Conservation (phyloP, 92 coral and sea anemone genomes). For the Porites divaricata region DNA sequence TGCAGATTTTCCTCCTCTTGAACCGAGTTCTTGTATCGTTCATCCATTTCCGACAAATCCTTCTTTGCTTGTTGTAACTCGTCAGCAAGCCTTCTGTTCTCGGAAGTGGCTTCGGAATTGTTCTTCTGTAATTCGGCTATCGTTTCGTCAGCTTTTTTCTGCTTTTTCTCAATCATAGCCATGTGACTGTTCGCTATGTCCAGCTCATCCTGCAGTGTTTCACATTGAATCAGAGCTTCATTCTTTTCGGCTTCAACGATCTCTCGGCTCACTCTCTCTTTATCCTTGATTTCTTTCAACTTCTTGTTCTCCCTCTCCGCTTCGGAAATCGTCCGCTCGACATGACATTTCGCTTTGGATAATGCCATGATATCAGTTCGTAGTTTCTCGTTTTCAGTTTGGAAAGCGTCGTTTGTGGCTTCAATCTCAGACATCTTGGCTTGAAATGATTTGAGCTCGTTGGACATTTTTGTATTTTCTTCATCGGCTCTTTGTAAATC, state of each 20-base stretch:
- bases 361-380: conserved; percentile 75
- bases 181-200: conserved; percentile 69
- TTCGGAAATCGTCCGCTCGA: conserved; percentile 76
- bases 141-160: conserved; percentile 66
- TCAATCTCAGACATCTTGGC: conserved; percentile 88
- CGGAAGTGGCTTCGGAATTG: conserved; percentile 51
- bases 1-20: conserved; percentile 70
- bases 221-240: conserved; percentile 56
- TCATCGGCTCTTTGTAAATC: conserved; percentile 60
- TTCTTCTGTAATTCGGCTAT: conserved; percentile 67
- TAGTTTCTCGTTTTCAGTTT: conserved; percentile 87
- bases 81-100: conserved; percentile 58
- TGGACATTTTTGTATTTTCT: conserved; percentile 50
- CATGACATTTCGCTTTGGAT: conserved; percentile 80
- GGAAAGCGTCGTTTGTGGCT: conserved; percentile 81
- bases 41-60: conserved; percentile 75
- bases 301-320: conserved; percentile 82
- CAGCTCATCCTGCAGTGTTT: conserved; percentile 69
- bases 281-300: conserved; percentile 70
- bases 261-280: conserved; percentile 64
- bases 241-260: conserved; percentile 65
- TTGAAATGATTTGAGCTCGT: conserved; percentile 74
- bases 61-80: conserved; percentile 60
- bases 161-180: conserved; percentile 67
- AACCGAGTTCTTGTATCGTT: conserved; percentile 59